Evolutionary conservation across 1,140 invertebrate genomes (phyloP).

Genomic region (Drosophila athabasca): DNA sequence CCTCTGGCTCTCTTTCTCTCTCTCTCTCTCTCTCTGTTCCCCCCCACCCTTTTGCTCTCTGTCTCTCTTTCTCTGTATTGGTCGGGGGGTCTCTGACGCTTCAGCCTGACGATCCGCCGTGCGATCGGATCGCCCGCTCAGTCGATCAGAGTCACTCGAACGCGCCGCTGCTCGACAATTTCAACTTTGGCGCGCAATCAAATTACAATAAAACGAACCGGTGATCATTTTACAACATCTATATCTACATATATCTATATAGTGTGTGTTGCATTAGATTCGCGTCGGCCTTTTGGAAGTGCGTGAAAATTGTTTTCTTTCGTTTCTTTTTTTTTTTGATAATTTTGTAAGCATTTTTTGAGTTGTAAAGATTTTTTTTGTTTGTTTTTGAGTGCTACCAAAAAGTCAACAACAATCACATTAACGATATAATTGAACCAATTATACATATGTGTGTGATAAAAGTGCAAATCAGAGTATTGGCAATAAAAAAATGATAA

Average conservation of each 20-base stretch:
- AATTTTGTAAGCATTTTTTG: no score
- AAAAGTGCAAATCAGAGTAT: slow-evolving; percentile 5
- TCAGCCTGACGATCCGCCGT: slow-evolving; percentile 45
- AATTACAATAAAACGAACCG: slow-evolving; percentile 5
- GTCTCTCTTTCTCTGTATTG: slow-evolving; percentile 7
- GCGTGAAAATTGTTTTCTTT: slow-evolving; percentile 7
- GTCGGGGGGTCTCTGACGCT: slow-evolving; percentile 13
- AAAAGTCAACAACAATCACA: no score
- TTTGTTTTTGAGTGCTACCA: no score
- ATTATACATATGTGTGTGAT: no score
- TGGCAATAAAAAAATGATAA: background rate
- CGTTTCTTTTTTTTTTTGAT: no score
- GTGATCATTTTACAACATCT: slow-evolving; percentile 26
- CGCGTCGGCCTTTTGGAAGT: slow-evolving; percentile 19
- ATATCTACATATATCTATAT: slow-evolving; percentile 18
- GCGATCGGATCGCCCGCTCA: slow-evolving; percentile 64
- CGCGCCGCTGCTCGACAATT: slow-evolving; percentile 59
- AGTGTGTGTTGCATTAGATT: slow-evolving; percentile 33
- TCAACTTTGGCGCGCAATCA: slow-evolving; percentile 44
- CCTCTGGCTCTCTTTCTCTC: slow-evolving; percentile 8
- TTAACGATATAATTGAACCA: no score
- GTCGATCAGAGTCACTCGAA: slow-evolving; percentile 79
- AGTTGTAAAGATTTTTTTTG: no score
- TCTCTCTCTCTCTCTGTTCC: slow-evolving; percentile 7
- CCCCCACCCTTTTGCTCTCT: background rate